phyloP scores from a whole-genome alignment of 2,888 invertebrate species.

The Sminthurides aquaticus region DNA sequence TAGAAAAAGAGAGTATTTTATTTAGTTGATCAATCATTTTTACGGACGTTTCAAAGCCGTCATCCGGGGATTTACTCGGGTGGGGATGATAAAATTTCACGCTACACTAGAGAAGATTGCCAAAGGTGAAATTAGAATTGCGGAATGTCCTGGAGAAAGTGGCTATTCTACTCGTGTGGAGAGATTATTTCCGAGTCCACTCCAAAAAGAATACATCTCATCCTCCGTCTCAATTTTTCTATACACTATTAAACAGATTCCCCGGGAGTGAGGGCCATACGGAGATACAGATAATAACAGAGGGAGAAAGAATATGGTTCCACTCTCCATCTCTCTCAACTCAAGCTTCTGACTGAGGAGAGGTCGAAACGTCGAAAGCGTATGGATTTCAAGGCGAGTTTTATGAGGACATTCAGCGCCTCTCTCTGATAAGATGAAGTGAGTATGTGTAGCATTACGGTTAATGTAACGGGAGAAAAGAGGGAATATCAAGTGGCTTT shows the following conservation, averaged over 20 bases:
- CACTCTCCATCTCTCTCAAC: too few species aligned
- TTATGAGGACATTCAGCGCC: neutral
- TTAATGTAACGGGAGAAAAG: constrained; percentile 20
- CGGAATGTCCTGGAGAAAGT: neutral
- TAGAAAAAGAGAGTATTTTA: neutral
- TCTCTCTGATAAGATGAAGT: neutral
- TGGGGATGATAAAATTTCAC: neutral
- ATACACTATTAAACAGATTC: neutral
- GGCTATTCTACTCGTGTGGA: neutral
- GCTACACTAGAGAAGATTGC: neutral
- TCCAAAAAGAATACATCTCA: neutral
- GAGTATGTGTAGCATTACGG: constrained; percentile 16
- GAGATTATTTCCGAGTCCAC: neutral
- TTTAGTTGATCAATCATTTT: neutral
- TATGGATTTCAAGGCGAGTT: neutral
- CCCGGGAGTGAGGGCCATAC: too few species aligned
- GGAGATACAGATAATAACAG: too few species aligned
- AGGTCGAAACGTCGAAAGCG: too few species aligned
- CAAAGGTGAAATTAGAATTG: neutral
- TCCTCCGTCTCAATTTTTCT: neutral
- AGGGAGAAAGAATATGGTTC: neutral
- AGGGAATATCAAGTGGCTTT: constrained; percentile 24
- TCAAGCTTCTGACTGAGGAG: too few species aligned
- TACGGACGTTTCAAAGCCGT: neutral
- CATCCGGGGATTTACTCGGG: neutral